A percentile compares a stretch with the other conserved stretches of the same genome.
phyloP scores from a whole-genome alignment of 2,888 invertebrate species.

The Drosophila leonis region DNA sequence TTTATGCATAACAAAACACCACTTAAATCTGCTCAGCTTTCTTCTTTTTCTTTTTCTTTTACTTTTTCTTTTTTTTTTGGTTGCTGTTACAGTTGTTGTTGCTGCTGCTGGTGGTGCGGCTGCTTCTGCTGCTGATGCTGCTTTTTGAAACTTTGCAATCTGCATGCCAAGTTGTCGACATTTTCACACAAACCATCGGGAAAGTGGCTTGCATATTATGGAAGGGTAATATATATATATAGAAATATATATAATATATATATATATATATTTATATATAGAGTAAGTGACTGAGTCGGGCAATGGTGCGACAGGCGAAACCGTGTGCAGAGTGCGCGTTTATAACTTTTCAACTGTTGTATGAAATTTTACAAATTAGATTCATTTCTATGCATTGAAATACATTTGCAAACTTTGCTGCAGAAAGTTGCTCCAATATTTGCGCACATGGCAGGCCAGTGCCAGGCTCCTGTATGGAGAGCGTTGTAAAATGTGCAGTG shows the following conservation, averaged over 20 bases:
- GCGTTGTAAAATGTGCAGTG: slow-evolving; percentile 29
- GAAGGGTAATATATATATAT: slow-evolving; percentile 6
- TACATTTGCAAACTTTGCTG: slow-evolving; percentile 78
- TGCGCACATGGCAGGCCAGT: slow-evolving; percentile 52
- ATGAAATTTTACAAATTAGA: slow-evolving; percentile 82
- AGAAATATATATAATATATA: neutral
- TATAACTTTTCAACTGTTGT: slow-evolving; percentile 81
- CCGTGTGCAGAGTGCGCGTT: slow-evolving; percentile 76
- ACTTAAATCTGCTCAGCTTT: slow-evolving; percentile 77
- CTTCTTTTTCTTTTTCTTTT: slow-evolving; percentile 8
- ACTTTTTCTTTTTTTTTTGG: slow-evolving; percentile 27
- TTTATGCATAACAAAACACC: slow-evolving; percentile 81
- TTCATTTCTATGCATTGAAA: slow-evolving; percentile 81
- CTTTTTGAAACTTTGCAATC: slow-evolving; percentile 78
- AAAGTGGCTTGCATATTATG: slow-evolving; percentile 35
- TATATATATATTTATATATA: slow-evolving; percentile 2
- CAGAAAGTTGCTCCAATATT: slow-evolving; percentile 80
- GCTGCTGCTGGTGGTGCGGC: slow-evolving; percentile 54
- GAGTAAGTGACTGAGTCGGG: slow-evolving; percentile 16
- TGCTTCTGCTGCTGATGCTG: slow-evolving; percentile 56
- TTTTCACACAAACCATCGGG: slow-evolving; percentile 73
- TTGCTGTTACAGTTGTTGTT: slow-evolving; percentile 22
- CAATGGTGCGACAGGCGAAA: slow-evolving; percentile 38
- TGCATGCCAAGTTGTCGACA: slow-evolving; percentile 81
- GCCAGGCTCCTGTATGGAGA: slow-evolving; percentile 14